These are phyloP conservation scores for Eupithecia exiguata DNA, from an alignment of 2,888 invertebrate genomes.

Conservation along the genomic window DNA sequence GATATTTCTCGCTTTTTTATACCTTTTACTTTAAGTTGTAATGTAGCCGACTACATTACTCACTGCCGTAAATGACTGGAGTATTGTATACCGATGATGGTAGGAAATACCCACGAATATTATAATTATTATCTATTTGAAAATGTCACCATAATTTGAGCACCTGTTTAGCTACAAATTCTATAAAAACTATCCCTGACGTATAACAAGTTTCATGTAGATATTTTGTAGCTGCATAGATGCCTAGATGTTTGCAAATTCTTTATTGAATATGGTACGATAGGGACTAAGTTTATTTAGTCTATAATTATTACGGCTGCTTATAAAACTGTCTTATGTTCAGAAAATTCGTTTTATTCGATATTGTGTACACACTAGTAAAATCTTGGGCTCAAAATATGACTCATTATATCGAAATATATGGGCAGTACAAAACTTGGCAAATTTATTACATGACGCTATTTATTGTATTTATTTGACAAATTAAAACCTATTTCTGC, in stretches of 20 bases:
- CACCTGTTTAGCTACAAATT: conserved; percentile 10
- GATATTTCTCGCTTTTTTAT: background rate
- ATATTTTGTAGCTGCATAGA: background rate
- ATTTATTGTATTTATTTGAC: background rate
- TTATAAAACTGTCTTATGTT: background rate
- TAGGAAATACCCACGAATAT: background rate
- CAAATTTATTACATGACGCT: background rate
- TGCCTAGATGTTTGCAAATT: background rate
- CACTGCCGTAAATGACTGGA: too few species aligned
- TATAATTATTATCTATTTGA: conserved; percentile 10
- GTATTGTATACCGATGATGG: too few species aligned
- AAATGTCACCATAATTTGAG: conserved; percentile 27
- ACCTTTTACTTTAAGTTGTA: background rate
- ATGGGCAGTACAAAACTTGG: background rate
- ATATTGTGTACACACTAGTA: background rate
- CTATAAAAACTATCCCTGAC: background rate
- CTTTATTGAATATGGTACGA: background rate
- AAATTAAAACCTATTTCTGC: background rate
- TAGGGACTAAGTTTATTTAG: background rate
- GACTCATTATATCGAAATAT: conserved; percentile 3
- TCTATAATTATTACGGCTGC: background rate
- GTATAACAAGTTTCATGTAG: background rate
- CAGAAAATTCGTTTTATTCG: background rate
- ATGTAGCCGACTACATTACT: background rate
- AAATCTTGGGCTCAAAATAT: background rate